These are phyloP conservation scores for Nyctereutes procyonoides DNA, from an alignment of 2,113 vertebrate species.

Conservation along the genomic window DNA sequence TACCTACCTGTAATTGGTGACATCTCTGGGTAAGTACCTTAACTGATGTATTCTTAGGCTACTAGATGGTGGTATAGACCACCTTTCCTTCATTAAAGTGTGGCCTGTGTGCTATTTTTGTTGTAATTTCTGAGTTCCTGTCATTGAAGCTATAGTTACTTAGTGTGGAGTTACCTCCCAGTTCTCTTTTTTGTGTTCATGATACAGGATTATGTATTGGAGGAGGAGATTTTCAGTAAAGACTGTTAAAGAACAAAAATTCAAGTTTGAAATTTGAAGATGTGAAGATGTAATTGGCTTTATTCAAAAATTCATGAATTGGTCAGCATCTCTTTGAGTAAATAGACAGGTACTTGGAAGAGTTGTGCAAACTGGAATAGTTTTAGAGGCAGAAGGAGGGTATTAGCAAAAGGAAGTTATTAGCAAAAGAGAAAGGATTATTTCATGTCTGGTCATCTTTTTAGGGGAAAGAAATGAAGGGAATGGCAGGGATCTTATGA, in stretches of 20 bases:
- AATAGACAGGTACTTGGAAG: not conserved
- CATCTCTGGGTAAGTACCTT: not conserved
- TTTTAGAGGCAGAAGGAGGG: not conserved
- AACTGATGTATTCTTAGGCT: not conserved
- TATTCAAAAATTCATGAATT: not conserved
- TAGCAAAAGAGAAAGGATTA: not conserved
- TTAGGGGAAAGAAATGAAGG: not conserved
- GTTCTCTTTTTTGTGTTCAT: not conserved
- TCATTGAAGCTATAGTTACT: not conserved
- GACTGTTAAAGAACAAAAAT: not conserved
- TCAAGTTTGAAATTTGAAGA: not conserved
- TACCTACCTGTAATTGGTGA: not conserved
- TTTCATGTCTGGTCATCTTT: not conserved
- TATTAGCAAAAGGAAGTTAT: not conserved
- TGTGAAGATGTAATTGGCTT: not conserved
- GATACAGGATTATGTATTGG: not conserved
- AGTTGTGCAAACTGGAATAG: not conserved
- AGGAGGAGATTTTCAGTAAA: conserved; percentile 41
- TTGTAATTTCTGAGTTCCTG: not conserved
- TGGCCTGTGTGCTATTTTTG: not conserved
- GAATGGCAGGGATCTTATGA: not conserved
- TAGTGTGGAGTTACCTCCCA: not conserved
- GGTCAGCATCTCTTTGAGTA: not conserved
- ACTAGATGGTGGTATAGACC: conserved; percentile 63
- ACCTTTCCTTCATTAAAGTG: not conserved